phyloP scores from a whole-genome alignment of 2,797 vertebrate genomes.

The Takifugu rubripes region DNA sequence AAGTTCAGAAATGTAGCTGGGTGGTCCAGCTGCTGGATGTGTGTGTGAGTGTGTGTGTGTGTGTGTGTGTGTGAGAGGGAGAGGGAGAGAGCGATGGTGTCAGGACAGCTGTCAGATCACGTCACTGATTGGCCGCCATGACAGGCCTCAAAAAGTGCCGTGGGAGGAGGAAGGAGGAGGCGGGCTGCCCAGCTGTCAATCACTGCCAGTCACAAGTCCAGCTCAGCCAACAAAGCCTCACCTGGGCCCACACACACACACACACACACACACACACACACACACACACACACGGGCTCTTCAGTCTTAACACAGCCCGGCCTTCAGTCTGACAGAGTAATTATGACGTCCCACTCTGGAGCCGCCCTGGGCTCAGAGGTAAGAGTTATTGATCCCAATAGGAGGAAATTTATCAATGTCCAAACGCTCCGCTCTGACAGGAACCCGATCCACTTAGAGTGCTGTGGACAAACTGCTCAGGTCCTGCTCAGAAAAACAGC shows the following conservation, averaged over 20 bases:
- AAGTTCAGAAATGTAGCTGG: not conserved
- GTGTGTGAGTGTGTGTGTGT: slow-evolving; percentile 11
- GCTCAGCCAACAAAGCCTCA: slow-evolving; percentile 57
- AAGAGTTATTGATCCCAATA: slow-evolving; percentile 88
- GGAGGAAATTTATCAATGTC: slow-evolving; percentile 85
- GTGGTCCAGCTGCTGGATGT: not conserved
- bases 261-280: slow-evolving; percentile 7
- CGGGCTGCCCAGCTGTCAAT: slow-evolving; percentile 83
- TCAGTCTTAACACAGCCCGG: slow-evolving; percentile 64
- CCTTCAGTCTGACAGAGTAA: slow-evolving; percentile 92
- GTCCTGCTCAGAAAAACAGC: slow-evolving; percentile 40
- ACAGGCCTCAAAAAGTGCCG: slow-evolving; percentile 70
- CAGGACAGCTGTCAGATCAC: slow-evolving; percentile 72
- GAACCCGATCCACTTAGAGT: slow-evolving; percentile 75
- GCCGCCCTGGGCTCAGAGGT: slow-evolving; percentile 76
- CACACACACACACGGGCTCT: slow-evolving; percentile 16
- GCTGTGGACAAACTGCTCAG: slow-evolving; percentile 59
- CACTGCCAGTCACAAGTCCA: slow-evolving; percentile 66
- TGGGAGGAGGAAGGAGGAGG: slow-evolving; percentile 79
- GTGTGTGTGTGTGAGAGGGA: slow-evolving; percentile 14
- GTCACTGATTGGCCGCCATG: slow-evolving; percentile 79
- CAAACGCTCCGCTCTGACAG: slow-evolving; percentile 67
- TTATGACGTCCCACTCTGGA: slow-evolving; percentile 86
- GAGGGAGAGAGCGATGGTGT: slow-evolving; percentile 29
- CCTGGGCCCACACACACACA: slow-evolving; percentile 35